phyloP scores from a whole-genome alignment of 1,140 invertebrate genomes.

The Drosophila trapezifrons region DNA sequence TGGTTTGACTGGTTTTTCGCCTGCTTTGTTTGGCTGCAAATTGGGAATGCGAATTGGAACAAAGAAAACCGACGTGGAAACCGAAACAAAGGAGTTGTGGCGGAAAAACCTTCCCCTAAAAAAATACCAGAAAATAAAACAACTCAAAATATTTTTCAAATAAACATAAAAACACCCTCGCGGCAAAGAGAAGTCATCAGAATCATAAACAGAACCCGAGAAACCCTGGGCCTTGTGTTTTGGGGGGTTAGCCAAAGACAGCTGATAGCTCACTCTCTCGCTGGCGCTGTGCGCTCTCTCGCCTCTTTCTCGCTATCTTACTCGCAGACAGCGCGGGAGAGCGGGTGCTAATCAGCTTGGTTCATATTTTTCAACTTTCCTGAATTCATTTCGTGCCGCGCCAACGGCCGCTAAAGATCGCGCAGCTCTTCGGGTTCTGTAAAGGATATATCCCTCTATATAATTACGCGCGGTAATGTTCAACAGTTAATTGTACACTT shows the following conservation, averaged over 20 bases:
- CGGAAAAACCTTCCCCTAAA: slow-evolving; percentile 14
- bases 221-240: background rate
- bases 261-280: slow-evolving; percentile 14
- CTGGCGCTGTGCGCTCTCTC: background rate
- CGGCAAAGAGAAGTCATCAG: slow-evolving; percentile 12
- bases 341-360: slow-evolving; percentile 39
- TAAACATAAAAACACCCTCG: slow-evolving; percentile 41
- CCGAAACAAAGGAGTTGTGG: slow-evolving; percentile 28
- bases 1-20: slow-evolving; percentile 54
- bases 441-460: slow-evolving; percentile 39
- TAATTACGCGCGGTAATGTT: slow-evolving; percentile 55
- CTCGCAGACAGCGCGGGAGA: slow-evolving; percentile 11
- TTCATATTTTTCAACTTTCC: slow-evolving; percentile 47
- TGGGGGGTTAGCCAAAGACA: slow-evolving; percentile 8
- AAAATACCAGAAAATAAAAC: slow-evolving; percentile 14
- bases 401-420: slow-evolving; percentile 58
- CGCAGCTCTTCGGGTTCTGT: slow-evolving; percentile 28
- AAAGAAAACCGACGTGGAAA: slow-evolving; percentile 23
- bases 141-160: slow-evolving; percentile 18
- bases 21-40: slow-evolving; percentile 32
- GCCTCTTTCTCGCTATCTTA: slow-evolving; percentile 4
- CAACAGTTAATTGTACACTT: slow-evolving; percentile 18
- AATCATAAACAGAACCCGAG: slow-evolving; percentile 13
- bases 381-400: slow-evolving; percentile 48
- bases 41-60: slow-evolving; percentile 15